Conservation (phyloP, 2,113 vertebrate genomes). For the Vanacampus margaritifer region DNA sequence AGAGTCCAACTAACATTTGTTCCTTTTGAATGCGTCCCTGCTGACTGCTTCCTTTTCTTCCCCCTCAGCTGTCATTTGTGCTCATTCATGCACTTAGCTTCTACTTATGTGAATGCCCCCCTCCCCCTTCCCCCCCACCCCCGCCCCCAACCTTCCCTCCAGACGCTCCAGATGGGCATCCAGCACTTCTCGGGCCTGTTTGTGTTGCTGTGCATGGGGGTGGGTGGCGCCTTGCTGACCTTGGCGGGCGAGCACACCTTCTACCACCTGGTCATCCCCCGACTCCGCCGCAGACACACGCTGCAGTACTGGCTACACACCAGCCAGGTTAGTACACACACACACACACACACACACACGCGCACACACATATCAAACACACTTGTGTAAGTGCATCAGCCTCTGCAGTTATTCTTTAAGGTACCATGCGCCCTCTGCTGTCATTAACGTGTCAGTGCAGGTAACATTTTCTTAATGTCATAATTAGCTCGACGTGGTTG, state of each 20-base stretch:
- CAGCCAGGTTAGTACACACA: constrained; percentile 79
- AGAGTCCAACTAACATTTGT: constrained; percentile 3
- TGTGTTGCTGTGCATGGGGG: constrained; percentile 87
- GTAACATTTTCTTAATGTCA: background rate
- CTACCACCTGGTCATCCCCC: constrained; percentile 84
- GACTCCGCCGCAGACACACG: constrained; percentile 76
- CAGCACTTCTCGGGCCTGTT: constrained; percentile 92
- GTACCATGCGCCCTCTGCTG: constrained; percentile 52
- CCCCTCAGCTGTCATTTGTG: constrained; percentile 6
- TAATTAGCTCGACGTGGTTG: background rate
- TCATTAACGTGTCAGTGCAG: background rate
- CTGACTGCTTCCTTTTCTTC: constrained; percentile 4
- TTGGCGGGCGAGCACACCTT: constrained; percentile 85
- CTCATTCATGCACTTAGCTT: background rate
- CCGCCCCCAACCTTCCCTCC: background rate
- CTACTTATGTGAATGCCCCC: background rate
- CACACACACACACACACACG: background rate
- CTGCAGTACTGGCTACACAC: constrained; percentile 94
- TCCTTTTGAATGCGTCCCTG: constrained; percentile 22
- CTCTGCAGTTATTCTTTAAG: constrained; percentile 4
- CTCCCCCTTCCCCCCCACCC: background rate
- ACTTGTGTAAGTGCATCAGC: background rate
- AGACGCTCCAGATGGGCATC: constrained; percentile 94
- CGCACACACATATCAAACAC: background rate
- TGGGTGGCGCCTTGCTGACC: constrained; percentile 86